A percentile compares a stretch with the other conserved stretches of the same genome.
Evolutionary conservation across 2,797 vertebrate genomes (phyloP).

Genomic region (Phataginus tricuspis): DNA sequence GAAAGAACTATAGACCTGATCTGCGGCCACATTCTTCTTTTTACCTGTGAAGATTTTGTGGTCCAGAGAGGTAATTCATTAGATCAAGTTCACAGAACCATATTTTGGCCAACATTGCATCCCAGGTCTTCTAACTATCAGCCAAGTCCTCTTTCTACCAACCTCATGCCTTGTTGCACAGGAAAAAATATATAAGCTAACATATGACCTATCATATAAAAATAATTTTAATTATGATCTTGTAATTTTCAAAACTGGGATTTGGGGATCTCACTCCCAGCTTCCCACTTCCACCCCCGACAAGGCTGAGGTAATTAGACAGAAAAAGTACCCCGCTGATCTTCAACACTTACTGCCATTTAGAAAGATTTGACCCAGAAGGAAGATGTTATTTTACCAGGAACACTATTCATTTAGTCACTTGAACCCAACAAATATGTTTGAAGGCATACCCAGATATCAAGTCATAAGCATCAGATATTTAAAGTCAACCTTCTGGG

Average conservation of each 20-base stretch:
- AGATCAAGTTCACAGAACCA: not conserved
- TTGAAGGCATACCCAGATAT: not conserved
- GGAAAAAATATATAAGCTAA: not conserved
- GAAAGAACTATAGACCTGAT: not conserved
- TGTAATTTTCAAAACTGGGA: not conserved
- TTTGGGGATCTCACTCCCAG: not conserved
- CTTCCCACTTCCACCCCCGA: not conserved
- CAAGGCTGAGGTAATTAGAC: not conserved
- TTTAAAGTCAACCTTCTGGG: not conserved
- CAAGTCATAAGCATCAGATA: not conserved
- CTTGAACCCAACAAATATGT: not conserved
- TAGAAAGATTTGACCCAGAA: slow-evolving; percentile 18
- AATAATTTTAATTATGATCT: slow-evolving; percentile 1
- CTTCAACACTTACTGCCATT: not conserved
- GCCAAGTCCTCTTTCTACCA: not conserved
- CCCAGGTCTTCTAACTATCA: not conserved
- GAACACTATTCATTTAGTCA: not conserved
- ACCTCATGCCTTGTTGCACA: not conserved
- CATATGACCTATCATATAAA: not conserved
- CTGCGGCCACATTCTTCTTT: not conserved
- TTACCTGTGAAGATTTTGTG: not conserved
- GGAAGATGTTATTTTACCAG: not conserved
- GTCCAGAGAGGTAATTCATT: not conserved
- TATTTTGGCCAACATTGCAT: not conserved
- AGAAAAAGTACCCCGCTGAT: not conserved